phyloP scores from a whole-genome alignment of 2,113 vertebrate genomes.

The Nothocercus julius region DNA sequence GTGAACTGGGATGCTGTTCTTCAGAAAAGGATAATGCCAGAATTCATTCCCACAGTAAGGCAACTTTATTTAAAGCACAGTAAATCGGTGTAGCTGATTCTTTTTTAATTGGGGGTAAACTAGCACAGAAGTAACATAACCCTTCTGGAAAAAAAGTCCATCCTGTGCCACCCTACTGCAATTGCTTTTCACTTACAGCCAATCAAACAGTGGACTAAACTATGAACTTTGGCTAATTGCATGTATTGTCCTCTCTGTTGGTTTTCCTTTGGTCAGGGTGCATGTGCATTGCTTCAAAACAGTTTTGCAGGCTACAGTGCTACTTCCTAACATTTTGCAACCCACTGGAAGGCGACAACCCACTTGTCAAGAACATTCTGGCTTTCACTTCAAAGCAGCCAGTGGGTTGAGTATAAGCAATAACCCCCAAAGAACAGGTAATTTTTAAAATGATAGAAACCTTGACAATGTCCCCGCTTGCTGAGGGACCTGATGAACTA shows the following conservation, averaged over 20 bases:
- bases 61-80: background rate
- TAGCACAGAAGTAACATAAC: background rate
- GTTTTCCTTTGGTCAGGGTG: background rate
- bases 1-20: conserved; percentile 93
- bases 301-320: background rate
- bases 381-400: background rate
- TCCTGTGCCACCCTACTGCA: background rate
- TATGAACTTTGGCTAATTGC: background rate
- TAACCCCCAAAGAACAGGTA: background rate
- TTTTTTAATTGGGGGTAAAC: background rate
- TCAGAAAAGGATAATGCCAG: conserved; percentile 86
- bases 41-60: conserved; percentile 92
- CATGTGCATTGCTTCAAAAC: background rate
- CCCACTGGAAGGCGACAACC: background rate
- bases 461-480: background rate
- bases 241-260: background rate
- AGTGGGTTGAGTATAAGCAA: background rate
- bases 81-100: background rate
- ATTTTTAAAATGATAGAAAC: background rate
- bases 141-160: background rate
- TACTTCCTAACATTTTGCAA: background rate
- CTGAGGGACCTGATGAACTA: background rate
- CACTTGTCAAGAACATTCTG: background rate
- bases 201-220: background rate
- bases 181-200: background rate